A percentile compares a stretch with the other conserved stretches of the same genome.
phyloP scores from a whole-genome alignment of 2,797 vertebrate genomes.

The Limosa lapponica region DNA sequence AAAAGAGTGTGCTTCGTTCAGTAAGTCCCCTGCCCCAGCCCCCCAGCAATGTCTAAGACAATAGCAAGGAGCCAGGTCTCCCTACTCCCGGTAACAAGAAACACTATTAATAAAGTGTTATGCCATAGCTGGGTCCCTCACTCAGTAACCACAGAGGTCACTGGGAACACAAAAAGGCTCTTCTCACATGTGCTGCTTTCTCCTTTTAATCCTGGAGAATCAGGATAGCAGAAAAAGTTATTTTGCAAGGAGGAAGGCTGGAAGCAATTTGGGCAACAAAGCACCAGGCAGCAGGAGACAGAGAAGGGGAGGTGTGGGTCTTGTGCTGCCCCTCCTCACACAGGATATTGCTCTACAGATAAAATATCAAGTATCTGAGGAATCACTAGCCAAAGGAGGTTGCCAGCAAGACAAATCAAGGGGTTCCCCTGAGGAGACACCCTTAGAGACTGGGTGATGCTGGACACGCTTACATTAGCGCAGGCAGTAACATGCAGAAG shows the following conservation, averaged over 20 bases:
- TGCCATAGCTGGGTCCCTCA: neutral
- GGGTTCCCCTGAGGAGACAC: accelerated
- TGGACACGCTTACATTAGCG: accelerated
- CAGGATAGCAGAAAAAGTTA: accelerated
- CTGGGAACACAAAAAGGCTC: neutral
- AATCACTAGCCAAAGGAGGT: neutral
- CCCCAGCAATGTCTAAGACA: neutral
- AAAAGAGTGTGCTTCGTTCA: accelerated
- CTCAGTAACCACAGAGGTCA: neutral
- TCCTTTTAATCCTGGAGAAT: neutral
- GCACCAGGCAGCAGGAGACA: neutral
- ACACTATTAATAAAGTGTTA: accelerated
- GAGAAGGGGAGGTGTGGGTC: neutral
- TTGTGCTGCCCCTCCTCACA: accelerated
- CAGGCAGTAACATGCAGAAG: accelerated
- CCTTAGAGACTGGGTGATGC: neutral
- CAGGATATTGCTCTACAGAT: neutral
- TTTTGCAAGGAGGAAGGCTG: neutral
- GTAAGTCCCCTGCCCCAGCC: neutral
- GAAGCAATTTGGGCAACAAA: neutral
- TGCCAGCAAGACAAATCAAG: neutral
- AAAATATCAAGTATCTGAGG: too few species aligned
- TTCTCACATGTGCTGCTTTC: neutral
- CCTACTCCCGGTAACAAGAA: neutral
- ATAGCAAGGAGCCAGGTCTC: neutral